These are phyloP conservation scores for Solea senegalensis DNA, from an alignment of 2,113 vertebrate genomes.

Conservation along the genomic window DNA sequence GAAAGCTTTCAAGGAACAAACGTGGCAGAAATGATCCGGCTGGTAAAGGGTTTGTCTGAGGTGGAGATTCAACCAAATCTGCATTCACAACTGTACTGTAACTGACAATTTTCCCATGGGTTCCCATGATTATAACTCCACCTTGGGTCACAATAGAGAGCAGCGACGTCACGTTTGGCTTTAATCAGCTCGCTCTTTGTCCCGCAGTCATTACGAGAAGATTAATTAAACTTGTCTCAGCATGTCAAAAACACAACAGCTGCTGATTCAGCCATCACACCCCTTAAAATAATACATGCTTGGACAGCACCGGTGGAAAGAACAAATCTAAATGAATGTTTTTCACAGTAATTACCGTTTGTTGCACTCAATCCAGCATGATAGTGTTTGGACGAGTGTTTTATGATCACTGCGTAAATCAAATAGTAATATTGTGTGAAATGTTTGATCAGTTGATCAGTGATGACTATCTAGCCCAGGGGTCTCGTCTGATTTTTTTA, in stretches of 20 bases:
- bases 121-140: constrained; percentile 28
- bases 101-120: constrained; percentile 27
- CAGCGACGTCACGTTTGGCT: constrained; percentile 18
- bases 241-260: constrained; percentile 25
- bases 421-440: too few relatives aligned
- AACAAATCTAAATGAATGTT: not conserved
- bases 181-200: not conserved
- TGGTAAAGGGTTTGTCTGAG: constrained; percentile 3
- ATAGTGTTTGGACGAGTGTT: too few relatives aligned
- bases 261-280: constrained; percentile 1
- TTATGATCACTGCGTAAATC: too few relatives aligned
- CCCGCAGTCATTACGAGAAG: not conserved
- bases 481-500: too few relatives aligned
- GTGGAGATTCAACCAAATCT: not conserved
- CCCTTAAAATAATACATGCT: not conserved
- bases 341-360: not conserved
- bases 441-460: not conserved
- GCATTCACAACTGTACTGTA: not conserved
- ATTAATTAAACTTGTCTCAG: constrained; percentile 8
- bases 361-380: not conserved
- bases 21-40: not conserved
- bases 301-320: not conserved
- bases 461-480: not conserved
- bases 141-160: constrained; percentile 16
- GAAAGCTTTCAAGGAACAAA: not conserved